Conservation (phyloP, 2,797 vertebrate species). For the Margarornis squamiger region DNA sequence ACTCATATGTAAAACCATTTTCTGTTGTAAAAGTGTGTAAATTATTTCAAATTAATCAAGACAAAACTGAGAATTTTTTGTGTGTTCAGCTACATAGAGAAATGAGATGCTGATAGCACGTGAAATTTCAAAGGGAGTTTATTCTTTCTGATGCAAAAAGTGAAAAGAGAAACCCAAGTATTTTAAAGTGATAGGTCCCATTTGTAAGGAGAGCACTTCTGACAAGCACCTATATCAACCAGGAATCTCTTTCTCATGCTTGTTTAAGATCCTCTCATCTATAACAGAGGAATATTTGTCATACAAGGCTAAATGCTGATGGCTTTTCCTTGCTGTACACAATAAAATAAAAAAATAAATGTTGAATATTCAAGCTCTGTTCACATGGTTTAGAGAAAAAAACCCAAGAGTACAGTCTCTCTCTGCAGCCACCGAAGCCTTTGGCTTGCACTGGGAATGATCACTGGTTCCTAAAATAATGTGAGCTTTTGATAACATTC, state of each 20-base stretch:
- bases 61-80: background rate
- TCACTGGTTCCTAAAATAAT: background rate
- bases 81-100: background rate
- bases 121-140: background rate
- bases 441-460: background rate
- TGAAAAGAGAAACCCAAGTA: background rate
- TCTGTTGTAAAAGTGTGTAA: background rate
- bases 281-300: background rate
- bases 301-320: background rate
- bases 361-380: background rate
- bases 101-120: background rate
- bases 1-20: background rate
- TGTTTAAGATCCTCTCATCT: background rate
- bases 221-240: background rate
- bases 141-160: background rate
- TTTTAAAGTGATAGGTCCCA: background rate
- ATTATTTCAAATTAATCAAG: background rate
- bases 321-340: background rate
- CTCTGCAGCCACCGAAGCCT: background rate
- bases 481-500: background rate
- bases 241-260: background rate
- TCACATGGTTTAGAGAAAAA: background rate
- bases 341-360: background rate
- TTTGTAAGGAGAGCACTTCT: background rate
- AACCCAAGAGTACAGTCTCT: background rate